These are phyloP conservation scores for Dicycla oo DNA, from an alignment of 2,888 invertebrate genomes.

Conservation along the genomic window DNA sequence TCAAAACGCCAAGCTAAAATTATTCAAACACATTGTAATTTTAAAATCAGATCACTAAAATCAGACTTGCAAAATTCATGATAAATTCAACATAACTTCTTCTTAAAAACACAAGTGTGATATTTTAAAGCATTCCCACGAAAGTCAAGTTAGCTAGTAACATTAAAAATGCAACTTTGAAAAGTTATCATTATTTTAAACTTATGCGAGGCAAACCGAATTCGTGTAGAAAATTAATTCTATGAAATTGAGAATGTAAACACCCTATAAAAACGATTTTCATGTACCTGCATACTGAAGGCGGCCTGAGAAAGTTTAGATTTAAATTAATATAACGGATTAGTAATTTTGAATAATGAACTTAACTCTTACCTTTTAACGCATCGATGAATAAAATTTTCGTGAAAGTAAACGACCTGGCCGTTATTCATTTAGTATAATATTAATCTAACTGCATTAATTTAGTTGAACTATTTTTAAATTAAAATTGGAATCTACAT, in stretches of 20 bases:
- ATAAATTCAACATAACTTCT: slow-evolving; percentile 43
- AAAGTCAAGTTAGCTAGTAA: slow-evolving; percentile 41
- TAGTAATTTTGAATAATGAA: slow-evolving; percentile 89
- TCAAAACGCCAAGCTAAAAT: slow-evolving; percentile 31
- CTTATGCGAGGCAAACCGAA: slow-evolving; percentile 29
- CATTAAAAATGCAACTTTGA: slow-evolving; percentile 48
- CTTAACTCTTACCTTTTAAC: slow-evolving; percentile 72
- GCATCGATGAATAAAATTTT: slow-evolving; percentile 63
- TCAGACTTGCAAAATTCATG: slow-evolving; percentile 33
- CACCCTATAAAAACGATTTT: slow-evolving; percentile 78
- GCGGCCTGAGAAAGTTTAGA: slow-evolving; percentile 82
- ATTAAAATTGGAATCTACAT: slow-evolving; percentile 45
- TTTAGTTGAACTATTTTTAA: slow-evolving; percentile 49
- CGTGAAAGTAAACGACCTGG: slow-evolving; percentile 58
- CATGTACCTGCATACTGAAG: slow-evolving; percentile 73
- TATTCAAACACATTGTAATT: slow-evolving; percentile 46
- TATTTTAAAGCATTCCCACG: slow-evolving; percentile 47
- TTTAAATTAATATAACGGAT: slow-evolving; percentile 84
- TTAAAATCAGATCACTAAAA: slow-evolving; percentile 44
- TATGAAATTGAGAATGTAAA: slow-evolving; percentile 62
- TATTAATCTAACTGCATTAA: slow-evolving; percentile 50
- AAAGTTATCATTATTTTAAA: slow-evolving; percentile 53
- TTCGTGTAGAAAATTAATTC: slow-evolving; percentile 49
- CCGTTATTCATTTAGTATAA: slow-evolving; percentile 46
- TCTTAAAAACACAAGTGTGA: slow-evolving; percentile 51